These are phyloP conservation scores for Potamarius usumacintae DNA, from an alignment of 2,113 vertebrate genomes.

Conservation along the genomic window DNA sequence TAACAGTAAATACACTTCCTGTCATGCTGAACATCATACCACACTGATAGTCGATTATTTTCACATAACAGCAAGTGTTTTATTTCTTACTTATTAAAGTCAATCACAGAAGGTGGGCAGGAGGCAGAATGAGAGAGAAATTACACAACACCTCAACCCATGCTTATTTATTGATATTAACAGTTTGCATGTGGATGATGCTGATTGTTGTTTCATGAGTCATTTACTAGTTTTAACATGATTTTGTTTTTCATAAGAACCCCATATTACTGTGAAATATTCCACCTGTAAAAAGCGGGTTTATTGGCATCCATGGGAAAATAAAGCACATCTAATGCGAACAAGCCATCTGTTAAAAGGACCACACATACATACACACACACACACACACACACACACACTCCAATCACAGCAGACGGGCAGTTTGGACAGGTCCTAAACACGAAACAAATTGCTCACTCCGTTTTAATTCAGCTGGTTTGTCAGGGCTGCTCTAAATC, in stretches of 20 bases:
- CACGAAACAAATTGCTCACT: conserved; percentile 69
- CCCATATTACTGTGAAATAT: conserved; percentile 60
- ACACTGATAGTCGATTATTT: not conserved
- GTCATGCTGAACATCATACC: not conserved
- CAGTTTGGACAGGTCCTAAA: conserved; percentile 67
- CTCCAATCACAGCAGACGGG: conserved; percentile 39
- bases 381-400: conserved; percentile 52
- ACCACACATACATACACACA: conserved; percentile 30
- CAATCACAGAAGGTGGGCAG: not conserved
- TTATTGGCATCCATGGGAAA: conserved; percentile 74
- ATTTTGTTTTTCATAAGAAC: not conserved
- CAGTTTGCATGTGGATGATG: not conserved
- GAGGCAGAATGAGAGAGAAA: not conserved
- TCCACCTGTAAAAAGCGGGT: conserved; percentile 76
- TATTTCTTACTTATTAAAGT: not conserved
- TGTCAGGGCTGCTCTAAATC: conserved; percentile 68
- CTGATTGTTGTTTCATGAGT: not conserved
- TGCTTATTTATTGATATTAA: not conserved
- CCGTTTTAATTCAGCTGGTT: conserved; percentile 60
- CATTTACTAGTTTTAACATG: not conserved
- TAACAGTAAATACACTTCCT: not conserved
- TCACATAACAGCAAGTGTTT: not conserved
- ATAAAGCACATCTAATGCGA: conserved; percentile 77
- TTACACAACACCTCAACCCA: too few species aligned
- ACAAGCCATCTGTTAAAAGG: conserved; percentile 76